Base-by-base conservation (phyloP, 64 coral and sea anemone genomes). In the Trachythela sp. region DNA sequence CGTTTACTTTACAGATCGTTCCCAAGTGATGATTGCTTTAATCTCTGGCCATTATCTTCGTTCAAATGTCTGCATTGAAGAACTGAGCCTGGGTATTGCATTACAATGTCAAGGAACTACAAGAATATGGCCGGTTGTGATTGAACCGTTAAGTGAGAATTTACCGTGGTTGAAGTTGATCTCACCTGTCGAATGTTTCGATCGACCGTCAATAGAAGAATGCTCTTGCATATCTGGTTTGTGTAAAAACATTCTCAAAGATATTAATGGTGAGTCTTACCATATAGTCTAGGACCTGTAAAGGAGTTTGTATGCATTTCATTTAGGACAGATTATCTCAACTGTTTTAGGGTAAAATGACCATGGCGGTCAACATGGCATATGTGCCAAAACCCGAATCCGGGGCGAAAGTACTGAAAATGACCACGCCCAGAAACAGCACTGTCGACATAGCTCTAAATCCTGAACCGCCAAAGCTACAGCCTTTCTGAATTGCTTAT, bases 51-150 rank as follows among this genome's bases (percentile, higher is more conserved):
- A 94, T 34, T 98, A 98, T 67, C 45, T 98, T 51, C 59, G 88
- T 75, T 98, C 95, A 50, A 98, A 93, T 54, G 86, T 98, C 8
- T 98, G 95, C 34, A 87, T 90, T 24, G 95, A 98, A 67, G 95
- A 98, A 75, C 94, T 92, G 43, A 93, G 91, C 11, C 64, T 98
- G 35, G 91, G 93, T 4, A 38, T 94, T 36, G 90, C 95, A 48
- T 36, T 98, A 54, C 89, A 91, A 10, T 39, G 37, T 14, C 75
- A 36, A 80, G 37, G 37, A 35, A 15, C 31, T 37, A 9, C 9
- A 35, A 80, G 35, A 30, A 15, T 80, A 4, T 37, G 31, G 31
- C 27, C 75, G 2, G 31, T 80, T 29, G 37, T 80, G 17, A 80
- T 80, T 80, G 75, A 80, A 39, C 30, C 31, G 8, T 35, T 80